Evolutionary conservation across 1,140 invertebrate species (phyloP).

Genomic region (Apis florea): DNA sequence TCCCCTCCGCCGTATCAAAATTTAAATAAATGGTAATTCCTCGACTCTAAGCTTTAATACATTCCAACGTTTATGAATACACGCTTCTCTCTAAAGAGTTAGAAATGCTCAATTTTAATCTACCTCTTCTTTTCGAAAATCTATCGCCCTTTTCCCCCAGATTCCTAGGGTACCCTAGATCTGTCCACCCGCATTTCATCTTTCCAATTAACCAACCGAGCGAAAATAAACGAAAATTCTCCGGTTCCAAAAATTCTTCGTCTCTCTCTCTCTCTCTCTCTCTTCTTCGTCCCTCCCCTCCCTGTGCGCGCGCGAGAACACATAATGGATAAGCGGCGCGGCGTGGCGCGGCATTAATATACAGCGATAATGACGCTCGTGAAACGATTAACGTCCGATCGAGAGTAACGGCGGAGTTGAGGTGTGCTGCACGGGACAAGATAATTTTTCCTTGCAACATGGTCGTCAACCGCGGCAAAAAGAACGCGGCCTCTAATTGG

Average conservation of each 20-base stretch:
- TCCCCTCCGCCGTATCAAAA: too few relatives aligned
- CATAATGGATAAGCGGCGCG: slow-evolving; percentile 38
- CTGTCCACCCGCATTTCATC: too few relatives aligned
- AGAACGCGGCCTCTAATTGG: slow-evolving; percentile 37
- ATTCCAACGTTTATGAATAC: too few relatives aligned
- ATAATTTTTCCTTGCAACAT: slow-evolving; percentile 31
- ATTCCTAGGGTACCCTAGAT: too few relatives aligned
- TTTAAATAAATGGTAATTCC: too few relatives aligned
- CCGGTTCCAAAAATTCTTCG: not conserved
- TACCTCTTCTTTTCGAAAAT: too few relatives aligned
- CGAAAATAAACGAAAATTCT: too few relatives aligned
- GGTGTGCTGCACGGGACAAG: not conserved
- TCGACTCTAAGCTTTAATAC: too few relatives aligned
- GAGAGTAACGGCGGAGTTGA: slow-evolving; percentile 35
- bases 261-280: not conserved
- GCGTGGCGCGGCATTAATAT: slow-evolving; percentile 20
- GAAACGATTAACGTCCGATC: slow-evolving; percentile 53
- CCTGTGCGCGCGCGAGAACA: not conserved
- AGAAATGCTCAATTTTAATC: too few relatives aligned
- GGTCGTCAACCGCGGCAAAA: not conserved
- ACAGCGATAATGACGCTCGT: slow-evolving; percentile 45
- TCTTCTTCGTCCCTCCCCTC: not conserved
- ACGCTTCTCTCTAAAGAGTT: too few relatives aligned
- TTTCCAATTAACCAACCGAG: too few relatives aligned
- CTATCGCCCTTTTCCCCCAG: too few relatives aligned